Evolutionary conservation across 2,797 vertebrate species (phyloP), one percentile per base, ranked within the genome.

Genomic region (Caiman crocodilus): DNA sequence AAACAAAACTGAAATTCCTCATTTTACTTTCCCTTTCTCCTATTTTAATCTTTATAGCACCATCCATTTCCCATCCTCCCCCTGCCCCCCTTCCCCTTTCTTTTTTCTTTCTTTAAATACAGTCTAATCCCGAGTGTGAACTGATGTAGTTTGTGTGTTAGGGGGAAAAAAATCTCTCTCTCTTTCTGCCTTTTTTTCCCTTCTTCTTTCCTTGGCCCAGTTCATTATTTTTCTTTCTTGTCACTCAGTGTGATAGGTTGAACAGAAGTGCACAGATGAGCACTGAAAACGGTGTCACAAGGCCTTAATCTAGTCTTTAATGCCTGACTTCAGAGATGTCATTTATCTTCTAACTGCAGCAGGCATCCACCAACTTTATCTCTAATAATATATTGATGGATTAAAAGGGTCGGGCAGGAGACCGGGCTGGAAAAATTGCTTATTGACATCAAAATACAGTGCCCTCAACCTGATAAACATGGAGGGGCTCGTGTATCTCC

Each of bases 351-450:
- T 99, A 99, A 99, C 99, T 99, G 99, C 99, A 99, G 99, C 99
- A 99, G 99, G 99, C 99, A 98, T 99, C 99, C 99, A 99, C 99
- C 99, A 99, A 99, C 99, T 99, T 99, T 99, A 99, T 99, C 99
- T 99, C 99, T 99, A 99, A 99, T 99, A 99, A 99, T 99, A 99
- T 99, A 99, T 99, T 99, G 99, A 99, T 99, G 99, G 99, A 99
- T 99, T 99, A 99, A 99, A 99, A 99, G 99, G 99, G 99, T 99
- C 99, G 99, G 99, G 99, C 99, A 99, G 99, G 99, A 99, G 99
- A 99, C 98, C 98, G 98, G 99, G 99, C 99, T 99, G 99, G 99
- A 99, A 99, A 99, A 99, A 99, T 99, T 99, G 99, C 99, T 99
- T 99, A 99, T 99, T 99, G 99, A 99, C 99, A 99, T 99, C 99